phyloP scores from a whole-genome alignment of 1,140 invertebrate genomes.

The Pseudomyrmex pallidus region DNA sequence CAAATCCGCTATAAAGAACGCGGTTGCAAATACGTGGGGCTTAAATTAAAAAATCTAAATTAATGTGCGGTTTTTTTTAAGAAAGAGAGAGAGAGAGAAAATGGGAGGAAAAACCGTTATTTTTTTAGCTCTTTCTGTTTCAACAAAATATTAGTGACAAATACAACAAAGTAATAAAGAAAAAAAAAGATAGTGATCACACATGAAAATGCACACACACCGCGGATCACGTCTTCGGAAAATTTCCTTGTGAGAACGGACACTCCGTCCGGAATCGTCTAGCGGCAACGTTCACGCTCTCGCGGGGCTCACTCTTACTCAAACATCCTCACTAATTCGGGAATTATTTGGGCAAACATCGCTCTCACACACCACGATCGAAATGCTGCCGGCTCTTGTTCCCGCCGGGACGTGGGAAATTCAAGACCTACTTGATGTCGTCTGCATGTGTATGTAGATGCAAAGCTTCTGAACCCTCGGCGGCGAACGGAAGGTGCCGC shows the following conservation, averaged over 20 bases:
- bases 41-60: too few species aligned
- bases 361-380: constrained; percentile 46
- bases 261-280: constrained; percentile 44
- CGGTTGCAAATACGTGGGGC: background rate
- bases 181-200: background rate
- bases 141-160: background rate
- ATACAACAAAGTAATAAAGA: background rate
- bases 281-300: constrained; percentile 16
- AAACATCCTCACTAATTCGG: constrained; percentile 69
- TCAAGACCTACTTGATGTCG: constrained; percentile 36
- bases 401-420: constrained; percentile 65
- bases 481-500: constrained; percentile 11
- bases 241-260: constrained; percentile 23
- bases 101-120: too few species aligned
- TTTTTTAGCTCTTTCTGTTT: too few species aligned
- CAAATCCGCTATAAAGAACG: background rate
- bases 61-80: too few species aligned
- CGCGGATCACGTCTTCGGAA: background rate
- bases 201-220: background rate
- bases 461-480: constrained; percentile 37
- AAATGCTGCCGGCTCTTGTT: constrained; percentile 55
- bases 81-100: too few species aligned
- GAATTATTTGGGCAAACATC: constrained; percentile 71
- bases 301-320: constrained; percentile 54
- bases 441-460: constrained; percentile 40